Base-by-base conservation (phyloP, 1,140 invertebrate species). In the Hestina assimilis region DNA sequence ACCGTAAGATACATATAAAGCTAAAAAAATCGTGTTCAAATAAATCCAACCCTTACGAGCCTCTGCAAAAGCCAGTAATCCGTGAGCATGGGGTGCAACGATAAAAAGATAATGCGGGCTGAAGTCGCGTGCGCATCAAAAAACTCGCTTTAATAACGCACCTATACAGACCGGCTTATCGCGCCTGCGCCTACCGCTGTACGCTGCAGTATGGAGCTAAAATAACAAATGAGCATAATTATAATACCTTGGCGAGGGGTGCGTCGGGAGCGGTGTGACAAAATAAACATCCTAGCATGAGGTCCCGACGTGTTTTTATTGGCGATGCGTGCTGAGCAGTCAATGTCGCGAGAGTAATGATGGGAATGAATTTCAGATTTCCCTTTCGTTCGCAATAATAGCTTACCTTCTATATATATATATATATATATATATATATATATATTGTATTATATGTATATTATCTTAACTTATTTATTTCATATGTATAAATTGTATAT, bases 91-190 rank as follows among this genome's bases (percentile, higher is more conserved):
- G 82, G 83, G 80, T 81, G 79, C 79, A 68, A 75, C 83, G 83
- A 87, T 87, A 87, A 87, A 87, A 87, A 85, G 82, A 87, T 87
- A 87, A 87, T 84, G 75, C 75, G 71, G 72, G 69, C 66, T 50
- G 41, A 31, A 74, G 82, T 75, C 83, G 83, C 82, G 82, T 83
- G 83, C 83, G 83, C 83, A 85, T 75, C 74, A 73, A 72, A 79
- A 79, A 79, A 81, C 69, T 57, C 46, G 64, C 58, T 78, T 73
- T 87, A 84, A 85, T 72, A 80, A 85, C 75, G 72, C 80, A 85
- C 83, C 80, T 87, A 75, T 82, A 72, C 55, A 69, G 50, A 61
- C 48, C 50, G 69, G 80, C 72, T 84, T 84, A 84, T 84, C 78
- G 79, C 79, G 83, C 81, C 78, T 84, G 76, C 81, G 79, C 70